Evolutionary conservation across 1,140 invertebrate species (phyloP), one percentile per base, ranked within the genome.

Genomic region (Penaeus japonicus): DNA sequence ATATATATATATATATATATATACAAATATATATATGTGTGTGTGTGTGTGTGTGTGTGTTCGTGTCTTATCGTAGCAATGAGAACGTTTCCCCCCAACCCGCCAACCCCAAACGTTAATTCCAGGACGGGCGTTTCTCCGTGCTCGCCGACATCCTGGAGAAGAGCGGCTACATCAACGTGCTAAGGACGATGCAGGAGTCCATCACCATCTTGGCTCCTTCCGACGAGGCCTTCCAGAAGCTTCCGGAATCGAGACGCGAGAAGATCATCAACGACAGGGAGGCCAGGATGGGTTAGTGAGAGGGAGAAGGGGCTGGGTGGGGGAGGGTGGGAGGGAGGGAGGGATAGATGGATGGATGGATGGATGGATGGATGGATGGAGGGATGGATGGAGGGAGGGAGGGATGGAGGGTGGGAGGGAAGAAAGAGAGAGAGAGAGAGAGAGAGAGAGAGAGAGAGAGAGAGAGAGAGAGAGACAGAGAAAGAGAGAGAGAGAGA

Each of bases 151-250:
- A 94, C 90, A 93, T 94, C 35, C 92, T 95, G 90, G 92, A 94
- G 87, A 94, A 94, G 89, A 92, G 92, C 3, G 91, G 92, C 15
- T 92, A 92, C 62, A 91, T 92, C 62, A 91, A 90, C 70, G 91
- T 91, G 57, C 84, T 93, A 20, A 85, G 92, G 22, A 85, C 91
- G 27, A 91, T 92, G 39, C 91, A 91, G 59, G 92, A 91, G 22
- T 92, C 93, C 5, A 94, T 93, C 59, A 95, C 95, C 0, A 92
- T 96, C 3, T 93, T 96, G 85, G 95, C 94, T 3, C 95, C 95
- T 24, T 94, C 93, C 0, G 94, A 96, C 91, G 94, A 94, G 89
- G 95, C 95, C 2, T 94, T 96, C 89, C 92, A 92, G 78, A 93
- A 93, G 89, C 91, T 94, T n/a, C 92, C 93, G 15, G 89, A 91